A percentile compares a stretch with the other conserved stretches of the same genome.
phyloP scores from a whole-genome alignment of 2,797 vertebrate species.

The Chromobotia macracanthus region DNA sequence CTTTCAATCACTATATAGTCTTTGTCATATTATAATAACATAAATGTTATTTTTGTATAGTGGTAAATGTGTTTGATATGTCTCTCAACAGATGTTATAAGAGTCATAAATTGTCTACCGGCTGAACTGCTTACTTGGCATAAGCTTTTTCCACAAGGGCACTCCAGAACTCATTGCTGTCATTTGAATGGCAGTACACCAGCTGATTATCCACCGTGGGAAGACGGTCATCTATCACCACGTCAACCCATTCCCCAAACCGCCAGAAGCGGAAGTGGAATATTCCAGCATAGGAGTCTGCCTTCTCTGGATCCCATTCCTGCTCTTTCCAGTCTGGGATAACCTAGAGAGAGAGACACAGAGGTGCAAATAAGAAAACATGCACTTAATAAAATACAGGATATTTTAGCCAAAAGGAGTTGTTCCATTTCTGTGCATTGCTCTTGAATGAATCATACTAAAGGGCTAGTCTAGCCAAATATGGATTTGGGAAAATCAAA shows the following conservation, averaged over 20 bases:
- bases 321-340: constrained; percentile 97
- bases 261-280: constrained; percentile 98
- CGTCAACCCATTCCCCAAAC: constrained; percentile 91
- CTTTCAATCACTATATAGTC: neutral
- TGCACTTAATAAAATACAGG: neutral
- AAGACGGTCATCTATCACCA: constrained; percentile 92
- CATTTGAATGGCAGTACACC: constrained; percentile 94
- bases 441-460: neutral
- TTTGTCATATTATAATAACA: neutral
- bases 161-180: constrained; percentile 93
- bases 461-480: neutral
- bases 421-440: neutral
- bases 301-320: constrained; percentile 86
- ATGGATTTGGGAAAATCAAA: neutral
- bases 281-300: constrained; percentile 84
- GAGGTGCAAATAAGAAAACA: neutral
- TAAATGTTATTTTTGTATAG: too few relatives aligned
- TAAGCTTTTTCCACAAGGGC: constrained; percentile 97
- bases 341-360: constrained; percentile 76
- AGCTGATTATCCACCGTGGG: constrained; percentile 87
- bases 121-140: constrained; percentile 84
- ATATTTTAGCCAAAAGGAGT: neutral
- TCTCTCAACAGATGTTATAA: neutral
- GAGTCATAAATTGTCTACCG: neutral
- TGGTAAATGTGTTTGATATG: neutral